Conservation (phyloP, 2,113 vertebrate species). For the Suncus etruscus region DNA sequence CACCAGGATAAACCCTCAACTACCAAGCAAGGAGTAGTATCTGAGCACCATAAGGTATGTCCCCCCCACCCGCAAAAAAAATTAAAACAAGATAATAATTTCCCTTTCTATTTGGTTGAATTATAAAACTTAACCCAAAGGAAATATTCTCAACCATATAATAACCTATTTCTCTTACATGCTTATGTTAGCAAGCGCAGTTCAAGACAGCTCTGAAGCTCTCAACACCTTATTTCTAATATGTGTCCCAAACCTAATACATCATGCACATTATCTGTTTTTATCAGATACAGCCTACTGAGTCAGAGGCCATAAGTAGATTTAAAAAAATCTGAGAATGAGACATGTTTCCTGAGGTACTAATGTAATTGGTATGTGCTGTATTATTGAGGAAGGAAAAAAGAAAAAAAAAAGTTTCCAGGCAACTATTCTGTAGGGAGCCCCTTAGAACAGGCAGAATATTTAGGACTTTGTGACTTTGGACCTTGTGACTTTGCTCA, state of each 20-base stretch:
- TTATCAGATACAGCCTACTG: background rate
- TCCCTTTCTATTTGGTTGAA: too few species aligned
- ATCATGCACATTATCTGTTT: background rate
- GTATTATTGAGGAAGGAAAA: background rate
- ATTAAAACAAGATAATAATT: too few species aligned
- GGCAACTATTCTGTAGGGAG: too few species aligned
- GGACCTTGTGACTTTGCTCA: too few species aligned
- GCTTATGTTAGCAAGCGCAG: background rate
- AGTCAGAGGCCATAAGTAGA: background rate
- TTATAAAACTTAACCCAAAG: background rate
- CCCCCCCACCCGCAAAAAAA: too few species aligned
- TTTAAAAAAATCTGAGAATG: background rate
- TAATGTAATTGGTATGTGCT: background rate
- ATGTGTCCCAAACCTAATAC: background rate
- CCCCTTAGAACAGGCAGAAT: too few species aligned
- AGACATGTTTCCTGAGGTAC: background rate
- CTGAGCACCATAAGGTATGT: too few species aligned
- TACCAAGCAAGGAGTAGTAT: too few species aligned
- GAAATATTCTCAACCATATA: background rate
- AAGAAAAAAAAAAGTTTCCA: background rate
- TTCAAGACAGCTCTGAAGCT: background rate
- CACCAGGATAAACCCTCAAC: too few species aligned
- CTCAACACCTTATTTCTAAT: background rate
- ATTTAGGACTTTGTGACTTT: too few species aligned
- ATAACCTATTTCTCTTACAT: background rate